Conservation (phyloP, 2,797 vertebrate species). For the Masticophis lateralis region DNA sequence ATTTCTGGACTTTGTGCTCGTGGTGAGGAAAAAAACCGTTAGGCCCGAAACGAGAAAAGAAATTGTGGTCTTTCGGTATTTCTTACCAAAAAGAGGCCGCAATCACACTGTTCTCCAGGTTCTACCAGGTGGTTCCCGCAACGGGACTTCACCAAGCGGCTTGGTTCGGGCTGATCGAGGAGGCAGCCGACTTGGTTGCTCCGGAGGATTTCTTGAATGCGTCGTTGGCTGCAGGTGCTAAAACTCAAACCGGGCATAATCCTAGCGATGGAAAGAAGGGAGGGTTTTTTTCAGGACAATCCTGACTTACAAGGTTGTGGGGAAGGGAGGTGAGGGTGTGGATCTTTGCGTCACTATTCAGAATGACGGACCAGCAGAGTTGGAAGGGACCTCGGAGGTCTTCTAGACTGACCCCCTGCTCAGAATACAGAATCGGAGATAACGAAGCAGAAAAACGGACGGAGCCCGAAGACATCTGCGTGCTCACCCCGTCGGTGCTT, state of each 20-base stretch:
- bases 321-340: no score
- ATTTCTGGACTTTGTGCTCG: no score
- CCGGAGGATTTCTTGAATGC: conserved; percentile 80
- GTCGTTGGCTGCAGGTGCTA: conserved; percentile 86
- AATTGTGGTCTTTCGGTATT: fast-evolving
- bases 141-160: conserved; percentile 61
- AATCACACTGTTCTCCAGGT: conserved; percentile 83
- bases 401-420: neutral
- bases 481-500: conserved; percentile 80
- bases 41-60: neutral
- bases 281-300: neutral
- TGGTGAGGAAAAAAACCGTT: neutral
- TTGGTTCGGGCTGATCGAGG: conserved; percentile 76
- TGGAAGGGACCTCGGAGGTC: neutral
- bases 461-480: fast-evolving
- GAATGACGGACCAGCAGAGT: no score
- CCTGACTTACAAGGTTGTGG: no score
- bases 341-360: no score
- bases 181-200: conserved; percentile 84
- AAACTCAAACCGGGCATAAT: conserved; percentile 88
- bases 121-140: conserved; percentile 88
- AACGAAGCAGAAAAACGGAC: fast-evolving
- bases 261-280: conserved; percentile 59
- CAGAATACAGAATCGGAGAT: no score
- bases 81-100: conserved; percentile 78